These are phyloP conservation scores for Oenanthe oenanthe DNA, from an alignment of 2,113 vertebrate species.

Conservation along the genomic window DNA sequence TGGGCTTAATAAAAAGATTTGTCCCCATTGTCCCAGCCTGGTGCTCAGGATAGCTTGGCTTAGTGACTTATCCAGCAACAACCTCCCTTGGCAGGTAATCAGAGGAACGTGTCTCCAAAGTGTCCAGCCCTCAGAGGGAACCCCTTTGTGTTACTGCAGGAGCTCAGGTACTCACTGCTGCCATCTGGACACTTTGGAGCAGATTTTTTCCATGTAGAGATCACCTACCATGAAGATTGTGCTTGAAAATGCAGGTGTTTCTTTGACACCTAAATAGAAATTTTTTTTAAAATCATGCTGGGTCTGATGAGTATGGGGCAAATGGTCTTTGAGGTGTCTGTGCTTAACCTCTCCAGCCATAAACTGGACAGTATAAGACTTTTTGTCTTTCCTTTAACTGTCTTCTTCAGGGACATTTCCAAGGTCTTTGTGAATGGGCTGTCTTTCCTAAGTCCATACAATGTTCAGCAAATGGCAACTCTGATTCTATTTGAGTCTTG, in stretches of 20 bases:
- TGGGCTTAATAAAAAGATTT: background rate
- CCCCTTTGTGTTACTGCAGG: background rate
- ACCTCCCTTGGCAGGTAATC: background rate
- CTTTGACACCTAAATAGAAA: background rate
- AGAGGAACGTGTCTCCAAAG: background rate
- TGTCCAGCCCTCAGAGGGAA: background rate
- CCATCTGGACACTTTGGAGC: background rate
- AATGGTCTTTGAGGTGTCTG: background rate
- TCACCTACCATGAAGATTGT: background rate
- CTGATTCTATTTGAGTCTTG: background rate
- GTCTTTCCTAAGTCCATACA: background rate
- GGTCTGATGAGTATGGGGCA: rapidly evolving
- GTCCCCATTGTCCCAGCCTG: background rate
- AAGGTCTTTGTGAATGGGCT: background rate
- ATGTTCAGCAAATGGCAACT: background rate
- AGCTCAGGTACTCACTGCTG: background rate
- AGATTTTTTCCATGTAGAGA: background rate
- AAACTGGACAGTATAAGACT: background rate
- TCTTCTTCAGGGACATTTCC: background rate
- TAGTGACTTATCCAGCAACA: background rate
- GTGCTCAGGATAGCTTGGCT: background rate
- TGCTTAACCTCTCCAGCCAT: background rate
- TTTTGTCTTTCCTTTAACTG: background rate
- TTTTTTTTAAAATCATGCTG: rapidly evolving
- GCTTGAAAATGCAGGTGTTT: background rate